A percentile compares a stretch with the other conserved stretches of the same genome.
Evolutionary conservation across 2,113 vertebrate genomes (phyloP).

Genomic region (Tetraodon nigroviridis): DNA sequence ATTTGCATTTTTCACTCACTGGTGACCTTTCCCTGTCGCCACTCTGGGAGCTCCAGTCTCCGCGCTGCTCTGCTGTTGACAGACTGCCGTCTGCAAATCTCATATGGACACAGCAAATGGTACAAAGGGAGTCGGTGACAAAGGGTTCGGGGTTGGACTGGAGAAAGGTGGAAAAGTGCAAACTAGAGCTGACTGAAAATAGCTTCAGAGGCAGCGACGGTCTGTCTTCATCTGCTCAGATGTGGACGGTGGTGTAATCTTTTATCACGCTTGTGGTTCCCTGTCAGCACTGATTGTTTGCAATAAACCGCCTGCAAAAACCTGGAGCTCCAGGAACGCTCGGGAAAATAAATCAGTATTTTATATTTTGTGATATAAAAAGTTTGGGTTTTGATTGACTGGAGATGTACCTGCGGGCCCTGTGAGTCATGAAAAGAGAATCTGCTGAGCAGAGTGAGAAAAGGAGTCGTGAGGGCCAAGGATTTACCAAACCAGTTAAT

Average conservation of each 20-base stretch:
- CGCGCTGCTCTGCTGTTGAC: slow-evolving; percentile 68
- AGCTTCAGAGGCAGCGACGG: slow-evolving; percentile 27
- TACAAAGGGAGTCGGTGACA: slow-evolving; percentile 53
- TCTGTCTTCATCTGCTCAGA: slow-evolving; percentile 44
- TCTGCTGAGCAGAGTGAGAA: slow-evolving; percentile 30
- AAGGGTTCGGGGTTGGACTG: slow-evolving; percentile 35
- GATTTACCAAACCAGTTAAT: slow-evolving; percentile 33
- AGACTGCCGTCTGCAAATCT: slow-evolving; percentile 70
- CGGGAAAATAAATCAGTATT: slow-evolving; percentile 27
- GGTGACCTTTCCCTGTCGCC: slow-evolving; percentile 70
- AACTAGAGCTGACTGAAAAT: slow-evolving; percentile 27
- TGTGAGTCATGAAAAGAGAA: slow-evolving; percentile 35
- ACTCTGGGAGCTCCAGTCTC: slow-evolving; percentile 70
- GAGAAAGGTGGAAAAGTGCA: not conserved
- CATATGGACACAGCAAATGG: slow-evolving; percentile 67
- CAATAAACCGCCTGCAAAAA: slow-evolving; percentile 49
- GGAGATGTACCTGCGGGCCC: slow-evolving; percentile 5
- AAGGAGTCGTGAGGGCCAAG: slow-evolving; percentile 27
- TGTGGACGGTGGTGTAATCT: slow-evolving; percentile 43
- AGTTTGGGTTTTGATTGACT: slow-evolving; percentile 30
- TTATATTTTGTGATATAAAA: slow-evolving; percentile 18
- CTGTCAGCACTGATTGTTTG: slow-evolving; percentile 46
- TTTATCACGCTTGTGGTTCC: slow-evolving; percentile 40
- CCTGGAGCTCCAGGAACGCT: slow-evolving; percentile 19
- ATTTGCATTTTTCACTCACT: slow-evolving; percentile 74